Evolutionary conservation across 1,140 invertebrate species (phyloP).

Genomic region (Teleopsis dalmanni): DNA sequence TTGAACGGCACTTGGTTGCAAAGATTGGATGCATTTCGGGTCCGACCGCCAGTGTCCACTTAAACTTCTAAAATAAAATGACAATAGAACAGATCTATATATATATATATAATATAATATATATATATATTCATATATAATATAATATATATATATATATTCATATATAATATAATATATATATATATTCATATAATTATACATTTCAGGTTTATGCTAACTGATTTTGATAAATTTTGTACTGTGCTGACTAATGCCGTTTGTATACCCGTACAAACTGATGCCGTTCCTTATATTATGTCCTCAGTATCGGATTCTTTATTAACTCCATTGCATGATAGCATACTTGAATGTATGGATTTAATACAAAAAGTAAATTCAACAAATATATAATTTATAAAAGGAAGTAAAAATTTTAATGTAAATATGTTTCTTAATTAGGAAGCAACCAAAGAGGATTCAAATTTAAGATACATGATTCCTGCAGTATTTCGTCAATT

Average conservation of each 20-base stretch:
- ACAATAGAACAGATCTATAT: no score
- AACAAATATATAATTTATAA: no score
- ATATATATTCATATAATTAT: slow-evolving; percentile 15
- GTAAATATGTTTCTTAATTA: slow-evolving; percentile 32
- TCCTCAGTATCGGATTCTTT: slow-evolving; percentile 65
- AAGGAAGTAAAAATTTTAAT: slow-evolving; percentile 1
- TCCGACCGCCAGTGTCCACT: no score
- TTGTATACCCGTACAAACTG: slow-evolving; percentile 73
- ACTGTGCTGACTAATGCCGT: slow-evolving; percentile 68
- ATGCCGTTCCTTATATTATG: slow-evolving; percentile 72
- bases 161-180: no score
- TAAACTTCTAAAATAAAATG: no score
- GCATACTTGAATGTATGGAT: slow-evolving; percentile 71
- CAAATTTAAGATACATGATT: slow-evolving; percentile 62
- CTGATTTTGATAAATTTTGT: slow-evolving; percentile 74
- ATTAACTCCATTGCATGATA: slow-evolving; percentile 76
- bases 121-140: neutral
- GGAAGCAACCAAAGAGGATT: slow-evolving; percentile 62
- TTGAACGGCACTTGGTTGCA: no score
- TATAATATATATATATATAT: no score
- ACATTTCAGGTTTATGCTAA: slow-evolving; percentile 54
- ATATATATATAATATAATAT: slow-evolving; percentile 35
- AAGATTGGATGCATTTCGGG: no score
- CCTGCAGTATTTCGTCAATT: slow-evolving; percentile 74
- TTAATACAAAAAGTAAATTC: slow-evolving; percentile 69